Base-by-base conservation (phyloP, 1,140 invertebrate species). In the Cardiocondyla obscurior region DNA sequence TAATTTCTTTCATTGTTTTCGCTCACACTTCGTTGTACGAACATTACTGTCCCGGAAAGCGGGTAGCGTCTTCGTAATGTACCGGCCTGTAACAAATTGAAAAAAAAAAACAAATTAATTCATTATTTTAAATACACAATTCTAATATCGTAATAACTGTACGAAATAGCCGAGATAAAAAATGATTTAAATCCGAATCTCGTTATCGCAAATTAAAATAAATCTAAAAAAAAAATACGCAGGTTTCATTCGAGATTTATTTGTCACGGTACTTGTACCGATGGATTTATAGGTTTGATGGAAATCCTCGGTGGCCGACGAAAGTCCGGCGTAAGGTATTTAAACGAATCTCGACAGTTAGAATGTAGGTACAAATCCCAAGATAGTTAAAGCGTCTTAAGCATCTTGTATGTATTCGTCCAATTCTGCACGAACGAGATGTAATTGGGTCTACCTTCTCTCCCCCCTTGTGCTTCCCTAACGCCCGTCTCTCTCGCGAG, bases 331-430 rank as follows among this genome's bases (percentile, higher is more conserved):
- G 30, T 79, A 60, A 44, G 36, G 72, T 51, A 55, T 53, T 86
- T 87, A 79, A 87, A 87, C 85, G 72, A 86, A 83, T 83, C 85
- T 73, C 53, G 85, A 83, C 72, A 73, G 85, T 86, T 69, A 46
- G 73, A 62, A 84, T 51, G 67, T 49, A 16, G 65, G 73, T 88
- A 84, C 86, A 88, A 87, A 88, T 88, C 82, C 85, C 70, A 44
- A 28, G 85, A 64, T 87, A 85, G 82, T 88, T 88, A 87, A 88
- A 39, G 67, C 67, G 73, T 88, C 83, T 88, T 85, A 88, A 88
- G 62, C 83, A 76, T 74, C 79, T 83, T 88, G 83, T 88, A 88
- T 74, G 81, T 86, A 88, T 88, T 86, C 87, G 74, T 82, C 55
- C 84, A 76, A 89, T 88, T 86, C 62, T 67, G 51, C 44, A 83